Percentiles rank a stretch among this genome's conserved stretches.
Evolutionary conservation across 2,888 invertebrate genomes (phyloP).

Genomic region (Yponomeuta plumbellus): DNA sequence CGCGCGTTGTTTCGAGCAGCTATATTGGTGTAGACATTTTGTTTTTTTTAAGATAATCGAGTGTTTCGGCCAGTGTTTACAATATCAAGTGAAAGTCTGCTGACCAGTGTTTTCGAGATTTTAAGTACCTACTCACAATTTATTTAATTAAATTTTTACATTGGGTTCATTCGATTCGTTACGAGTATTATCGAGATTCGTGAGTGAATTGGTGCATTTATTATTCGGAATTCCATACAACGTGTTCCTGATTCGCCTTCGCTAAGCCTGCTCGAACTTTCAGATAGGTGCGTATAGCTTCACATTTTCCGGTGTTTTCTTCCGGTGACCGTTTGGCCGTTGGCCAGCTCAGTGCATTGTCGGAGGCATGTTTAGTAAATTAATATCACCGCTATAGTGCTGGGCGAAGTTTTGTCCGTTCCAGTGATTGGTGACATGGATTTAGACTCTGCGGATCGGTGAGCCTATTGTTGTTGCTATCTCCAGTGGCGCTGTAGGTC

Average conservation of each 20-base stretch:
- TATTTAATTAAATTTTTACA: too few relatives aligned
- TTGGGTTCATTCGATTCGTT: too few relatives aligned
- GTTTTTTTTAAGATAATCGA: background rate
- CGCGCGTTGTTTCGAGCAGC: background rate
- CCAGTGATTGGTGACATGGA: constrained; percentile 11
- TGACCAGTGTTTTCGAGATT: too few relatives aligned
- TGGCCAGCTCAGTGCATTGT: constrained; percentile 61
- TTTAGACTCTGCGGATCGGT: background rate
- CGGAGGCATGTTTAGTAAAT: constrained; percentile 59
- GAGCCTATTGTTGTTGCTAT: constrained; percentile 5
- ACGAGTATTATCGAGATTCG: too few relatives aligned
- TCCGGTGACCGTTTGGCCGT: constrained; percentile 46
- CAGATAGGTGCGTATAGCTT: constrained; percentile 27
- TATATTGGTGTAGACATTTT: background rate
- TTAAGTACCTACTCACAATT: too few relatives aligned
- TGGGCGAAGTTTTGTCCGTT: constrained; percentile 19
- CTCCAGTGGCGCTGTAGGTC: background rate
- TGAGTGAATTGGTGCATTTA: too few relatives aligned
- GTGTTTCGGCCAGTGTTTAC: background rate
- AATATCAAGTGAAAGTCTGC: background rate
- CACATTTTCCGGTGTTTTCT: constrained; percentile 39
- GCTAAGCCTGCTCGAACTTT: constrained; percentile 32
- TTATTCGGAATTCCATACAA: background rate
- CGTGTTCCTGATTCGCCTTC: background rate
- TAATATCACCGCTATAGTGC: constrained; percentile 61